These are phyloP conservation scores for Bufotes viridis DNA, from an alignment of 2,797 vertebrate genomes.

Conservation along the genomic window DNA sequence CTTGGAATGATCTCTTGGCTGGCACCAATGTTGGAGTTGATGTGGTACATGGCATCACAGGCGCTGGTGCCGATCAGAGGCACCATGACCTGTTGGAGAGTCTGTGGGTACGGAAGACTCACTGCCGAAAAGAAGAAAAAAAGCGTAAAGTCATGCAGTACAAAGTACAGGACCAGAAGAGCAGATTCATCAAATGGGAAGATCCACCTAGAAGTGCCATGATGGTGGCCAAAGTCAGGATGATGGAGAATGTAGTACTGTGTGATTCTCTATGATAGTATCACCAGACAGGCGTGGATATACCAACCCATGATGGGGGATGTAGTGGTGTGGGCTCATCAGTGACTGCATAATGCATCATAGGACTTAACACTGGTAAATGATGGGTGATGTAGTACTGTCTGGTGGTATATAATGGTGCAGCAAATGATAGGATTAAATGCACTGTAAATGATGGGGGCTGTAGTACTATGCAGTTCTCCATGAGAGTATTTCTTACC, in stretches of 20 bases:
- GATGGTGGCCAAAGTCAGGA: background rate
- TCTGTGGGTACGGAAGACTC: background rate
- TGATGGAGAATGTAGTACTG: no score
- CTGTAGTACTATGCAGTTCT: background rate
- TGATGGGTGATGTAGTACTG: background rate
- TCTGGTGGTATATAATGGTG: no score
- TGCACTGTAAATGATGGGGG: background rate
- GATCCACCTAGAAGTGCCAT: background rate
- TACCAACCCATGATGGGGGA: background rate
- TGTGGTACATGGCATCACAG: conserved; percentile 64
- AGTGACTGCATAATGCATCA: background rate
- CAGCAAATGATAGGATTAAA: background rate
- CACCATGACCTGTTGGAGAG: conserved; percentile 38
- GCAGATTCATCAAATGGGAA: no score
- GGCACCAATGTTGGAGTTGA: background rate
- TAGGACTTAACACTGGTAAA: background rate
- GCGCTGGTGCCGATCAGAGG: background rate
- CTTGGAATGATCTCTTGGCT: conserved; percentile 64
- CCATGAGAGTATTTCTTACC: background rate
- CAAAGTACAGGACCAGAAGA: background rate
- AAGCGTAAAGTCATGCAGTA: background rate
- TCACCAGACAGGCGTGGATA: no score
- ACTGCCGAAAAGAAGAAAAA: background rate
- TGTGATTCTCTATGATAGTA: no score
- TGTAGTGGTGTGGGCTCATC: background rate